Percentiles rank a stretch among this genome's conserved stretches.
phyloP scores from a whole-genome alignment of 2,888 invertebrate genomes.

The Gymnocheta viridis region DNA sequence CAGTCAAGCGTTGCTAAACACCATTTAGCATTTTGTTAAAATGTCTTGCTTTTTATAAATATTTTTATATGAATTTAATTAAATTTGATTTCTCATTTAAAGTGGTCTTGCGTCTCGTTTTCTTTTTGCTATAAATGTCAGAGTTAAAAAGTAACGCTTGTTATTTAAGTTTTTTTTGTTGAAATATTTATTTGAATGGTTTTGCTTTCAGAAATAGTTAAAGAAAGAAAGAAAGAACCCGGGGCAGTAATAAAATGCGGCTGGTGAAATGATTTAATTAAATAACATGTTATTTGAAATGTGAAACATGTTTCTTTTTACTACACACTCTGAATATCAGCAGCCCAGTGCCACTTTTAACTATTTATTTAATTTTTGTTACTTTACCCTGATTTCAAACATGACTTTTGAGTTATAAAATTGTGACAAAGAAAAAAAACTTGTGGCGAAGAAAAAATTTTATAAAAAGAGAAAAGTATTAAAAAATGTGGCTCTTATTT shows the following conservation, averaged over 20 bases:
- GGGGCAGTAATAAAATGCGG: conserved; percentile 15
- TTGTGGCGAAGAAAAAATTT: neutral
- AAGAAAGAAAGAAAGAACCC: neutral
- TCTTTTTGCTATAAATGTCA: conserved; percentile 54
- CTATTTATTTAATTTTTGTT: neutral
- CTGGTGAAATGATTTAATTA: conserved; percentile 45
- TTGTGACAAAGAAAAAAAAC: neutral
- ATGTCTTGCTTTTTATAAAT: neutral
- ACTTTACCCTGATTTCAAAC: neutral
- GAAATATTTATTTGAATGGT: neutral
- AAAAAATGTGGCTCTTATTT: conserved; percentile 10
- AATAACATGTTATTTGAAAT: conserved; percentile 53
- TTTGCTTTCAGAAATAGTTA: neutral
- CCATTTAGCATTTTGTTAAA: conserved; percentile 47
- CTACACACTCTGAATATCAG: neutral
- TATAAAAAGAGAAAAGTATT: neutral
- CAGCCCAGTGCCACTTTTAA: neutral
- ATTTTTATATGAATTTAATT: conserved; percentile 19
- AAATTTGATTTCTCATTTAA: neutral
- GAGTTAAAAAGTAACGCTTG: conserved; percentile 58
- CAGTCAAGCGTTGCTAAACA: conserved; percentile 58
- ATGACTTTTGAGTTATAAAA: conserved; percentile 11
- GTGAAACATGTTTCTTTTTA: conserved; percentile 44
- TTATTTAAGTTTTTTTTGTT: conserved; percentile 29
- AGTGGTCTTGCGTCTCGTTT: neutral